Percentiles rank a stretch among this genome's conserved stretches.
These are phyloP conservation scores for Prunella himalayana DNA, from an alignment of 2,113 vertebrate species.

Conservation along the genomic window DNA sequence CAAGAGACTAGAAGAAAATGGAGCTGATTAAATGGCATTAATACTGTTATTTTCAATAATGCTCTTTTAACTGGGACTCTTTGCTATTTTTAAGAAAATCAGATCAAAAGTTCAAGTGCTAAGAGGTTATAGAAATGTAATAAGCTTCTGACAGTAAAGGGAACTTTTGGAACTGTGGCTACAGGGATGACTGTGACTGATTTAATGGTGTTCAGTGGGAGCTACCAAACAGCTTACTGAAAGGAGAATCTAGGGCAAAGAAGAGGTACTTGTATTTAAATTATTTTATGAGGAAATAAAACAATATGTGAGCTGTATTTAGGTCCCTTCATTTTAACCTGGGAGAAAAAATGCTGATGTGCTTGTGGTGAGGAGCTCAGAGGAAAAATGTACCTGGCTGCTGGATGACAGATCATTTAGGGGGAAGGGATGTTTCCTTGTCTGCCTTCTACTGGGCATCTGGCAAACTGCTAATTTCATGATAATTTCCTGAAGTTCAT, in stretches of 20 bases:
- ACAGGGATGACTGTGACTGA: neutral
- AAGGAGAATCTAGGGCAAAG: neutral
- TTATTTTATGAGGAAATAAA: neutral
- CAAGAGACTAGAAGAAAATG: neutral
- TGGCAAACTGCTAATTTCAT: neutral
- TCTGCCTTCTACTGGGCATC: neutral
- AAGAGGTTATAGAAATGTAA: neutral
- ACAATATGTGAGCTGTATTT: neutral
- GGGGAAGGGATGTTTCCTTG: neutral
- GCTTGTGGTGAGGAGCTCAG: neutral
- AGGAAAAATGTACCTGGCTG: neutral
- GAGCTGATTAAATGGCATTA: neutral
- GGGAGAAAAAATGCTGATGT: fast-evolving
- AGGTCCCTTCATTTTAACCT: neutral
- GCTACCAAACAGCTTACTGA: neutral
- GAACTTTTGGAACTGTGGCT: neutral
- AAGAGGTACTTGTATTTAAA: neutral
- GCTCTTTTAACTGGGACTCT: neutral
- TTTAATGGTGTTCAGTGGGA: neutral
- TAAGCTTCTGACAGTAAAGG: neutral
- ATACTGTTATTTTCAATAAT: neutral
- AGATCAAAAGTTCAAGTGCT: conserved; percentile 31
- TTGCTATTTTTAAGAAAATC: conserved; percentile 17
- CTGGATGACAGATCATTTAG: neutral
- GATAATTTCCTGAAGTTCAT: neutral